A percentile compares a stretch with the other conserved stretches of the same genome.
Evolutionary conservation across 2,797 vertebrate species (phyloP).

Genomic region (Erpetoichthys calabaricus): DNA sequence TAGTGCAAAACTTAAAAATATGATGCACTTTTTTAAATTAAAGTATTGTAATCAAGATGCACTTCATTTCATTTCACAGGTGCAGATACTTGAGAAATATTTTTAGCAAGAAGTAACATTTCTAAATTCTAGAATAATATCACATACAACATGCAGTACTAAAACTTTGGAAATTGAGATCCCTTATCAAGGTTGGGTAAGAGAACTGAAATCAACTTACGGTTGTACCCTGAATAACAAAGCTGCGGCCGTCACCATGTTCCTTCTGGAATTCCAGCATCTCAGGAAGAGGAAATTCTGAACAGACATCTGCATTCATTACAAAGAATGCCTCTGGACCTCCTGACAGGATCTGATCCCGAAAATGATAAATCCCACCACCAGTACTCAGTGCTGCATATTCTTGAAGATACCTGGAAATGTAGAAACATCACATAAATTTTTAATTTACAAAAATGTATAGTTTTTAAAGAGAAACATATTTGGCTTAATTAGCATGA

Average conservation of each 20-base stretch:
- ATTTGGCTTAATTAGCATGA: too few relatives aligned
- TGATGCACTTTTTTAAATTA: too few relatives aligned
- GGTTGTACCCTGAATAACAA: constrained; percentile 85
- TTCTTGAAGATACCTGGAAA: constrained; percentile 82
- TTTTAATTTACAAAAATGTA: background rate
- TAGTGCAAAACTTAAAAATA: too few relatives aligned
- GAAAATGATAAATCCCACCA: constrained; percentile 93
- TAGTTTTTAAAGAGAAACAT: background rate
- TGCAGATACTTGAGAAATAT: too few relatives aligned
- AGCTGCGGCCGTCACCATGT: constrained; percentile 56
- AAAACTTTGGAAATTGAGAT: too few relatives aligned
- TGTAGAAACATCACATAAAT: constrained; percentile 12
- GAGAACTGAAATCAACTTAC: constrained; percentile 36
- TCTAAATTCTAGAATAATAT: too few relatives aligned
- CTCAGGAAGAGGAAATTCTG: constrained; percentile 77
- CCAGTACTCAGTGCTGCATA: constrained; percentile 85
- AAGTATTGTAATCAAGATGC: too few relatives aligned
- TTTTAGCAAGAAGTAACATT: too few relatives aligned
- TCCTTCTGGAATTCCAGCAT: constrained; percentile 75
- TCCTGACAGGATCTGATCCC: constrained; percentile 92
- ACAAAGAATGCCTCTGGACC: constrained; percentile 79
- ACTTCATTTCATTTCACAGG: too few relatives aligned
- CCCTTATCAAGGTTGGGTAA: too few relatives aligned
- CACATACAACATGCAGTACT: too few relatives aligned
- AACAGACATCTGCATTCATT: constrained; percentile 90